Evolutionary conservation across 2,113 vertebrate genomes (phyloP), one percentile per base, ranked within the genome.

Genomic region (Mormyrus lacerda): DNA sequence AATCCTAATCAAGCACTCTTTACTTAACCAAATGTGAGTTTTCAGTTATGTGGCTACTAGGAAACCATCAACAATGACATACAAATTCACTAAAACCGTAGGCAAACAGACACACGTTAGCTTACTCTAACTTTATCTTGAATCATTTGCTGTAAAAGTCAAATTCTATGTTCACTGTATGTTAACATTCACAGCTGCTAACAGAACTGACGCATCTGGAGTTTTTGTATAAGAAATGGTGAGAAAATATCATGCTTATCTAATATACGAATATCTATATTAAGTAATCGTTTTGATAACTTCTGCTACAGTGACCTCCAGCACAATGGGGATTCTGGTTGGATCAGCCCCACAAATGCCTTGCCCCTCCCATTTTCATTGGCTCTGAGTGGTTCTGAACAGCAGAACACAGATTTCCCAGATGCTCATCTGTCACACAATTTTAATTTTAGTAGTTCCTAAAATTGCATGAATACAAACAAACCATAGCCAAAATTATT

Each of bases 141-240:
- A 31, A 76, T 90, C 91, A 27, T 90, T 91, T 88, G 87, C 39
- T 90, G 90, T 87, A 89, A 89, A 82, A 44, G 15, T 58, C 73
- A 53, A 42, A 48, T 89, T 89, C 79, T 42, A 45, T 45, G 19
- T 47, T 24, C 79, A 9, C 24, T 76, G 69, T 3, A 42, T 19
- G 44, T 83, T 44, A 1, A 45, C 39, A 45, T 42, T 21, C 21
- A 35, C 27, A 86, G 10, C 6, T 86, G 15, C 47, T 55, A 51
- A 7, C 50, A 24, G 31, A 51, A 8, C 45, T 53, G 83, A 85
- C 1, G 3, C 42, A 85, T 24, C 47, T 50, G 27, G 24, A 53
- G 48, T n/a, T 5, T n/a, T 48, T 47, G 44, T 47, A 85, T 11
- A n/a, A 21, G 83, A n/a, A 45, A 85, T 86, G n/a, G 51, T 31